Base-by-base conservation (phyloP, 2,888 invertebrate species). In the Eristalis arbustorum region DNA sequence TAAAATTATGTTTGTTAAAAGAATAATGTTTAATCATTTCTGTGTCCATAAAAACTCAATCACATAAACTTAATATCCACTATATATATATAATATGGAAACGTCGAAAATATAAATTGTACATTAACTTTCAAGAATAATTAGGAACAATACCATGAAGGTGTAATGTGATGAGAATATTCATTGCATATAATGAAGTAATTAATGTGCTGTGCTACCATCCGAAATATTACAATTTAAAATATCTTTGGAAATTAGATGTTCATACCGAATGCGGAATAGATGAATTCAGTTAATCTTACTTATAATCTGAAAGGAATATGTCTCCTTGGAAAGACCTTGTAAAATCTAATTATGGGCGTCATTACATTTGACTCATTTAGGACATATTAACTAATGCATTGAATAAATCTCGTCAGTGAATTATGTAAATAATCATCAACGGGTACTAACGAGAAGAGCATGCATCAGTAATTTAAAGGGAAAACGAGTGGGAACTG, bases 291-390 rank as follows among this genome's bases (percentile, higher is more conserved):
- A 69, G 64, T 77, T 63, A 77, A 71, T 71, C 64, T 64, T 57
- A 71, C 68, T 40, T 28, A 63, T 56, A 63, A 56, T 62, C 56
- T 49, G 28, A 23, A 18, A 40, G 10, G 37, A 69, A 63, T 63
- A 69, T 79, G 61, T 59, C 18, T 40, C 25, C 49, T 42, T 63
- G 40, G 18, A 28, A 62, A 37, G n/a, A 8, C 18, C 61, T 61
- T 67, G n/a, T 49, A 18, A 73, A 80, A 68, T 80, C 80, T 74
- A 80, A 80, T 80, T 80, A 73, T 80, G n/a, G 66, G 80, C 73
- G 31, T 80, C 80, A 80, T 80, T 80, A 63, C 73, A 23, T 40
- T 74, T 40, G 25, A 67, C 62, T 56, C 34, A 63, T 67, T 67
- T 3, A 25, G 64, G 73, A 68, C 57, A 72, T 10, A 31, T 63